Conservation (phyloP, 2,888 invertebrate species). For the Rotaria macrura region DNA sequence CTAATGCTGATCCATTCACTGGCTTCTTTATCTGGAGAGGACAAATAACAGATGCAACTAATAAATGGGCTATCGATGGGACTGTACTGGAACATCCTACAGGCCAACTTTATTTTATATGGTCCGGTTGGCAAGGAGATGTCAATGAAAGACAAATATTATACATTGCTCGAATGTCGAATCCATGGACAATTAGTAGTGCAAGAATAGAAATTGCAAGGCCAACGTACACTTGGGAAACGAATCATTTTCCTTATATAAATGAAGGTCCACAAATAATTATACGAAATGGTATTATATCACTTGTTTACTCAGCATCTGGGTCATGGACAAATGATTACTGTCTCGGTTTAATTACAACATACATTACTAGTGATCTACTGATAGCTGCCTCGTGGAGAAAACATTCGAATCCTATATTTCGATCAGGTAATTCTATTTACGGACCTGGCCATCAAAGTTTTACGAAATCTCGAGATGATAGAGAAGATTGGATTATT, state of each 20-base stretch:
- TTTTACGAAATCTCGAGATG: slow-evolving; percentile 2
- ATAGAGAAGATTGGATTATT: slow-evolving; percentile 7
- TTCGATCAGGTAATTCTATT: not conserved
- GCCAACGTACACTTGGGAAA: not conserved
- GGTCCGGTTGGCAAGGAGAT: slow-evolving; percentile 10
- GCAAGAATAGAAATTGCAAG: slow-evolving; percentile 10
- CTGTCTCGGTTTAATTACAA: not conserved
- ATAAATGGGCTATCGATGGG: slow-evolving; percentile 20
- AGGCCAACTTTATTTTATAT: not conserved
- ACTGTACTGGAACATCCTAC: not conserved
- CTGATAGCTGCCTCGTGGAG: not conserved
- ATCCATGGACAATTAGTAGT: slow-evolving; percentile 14
- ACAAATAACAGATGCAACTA: slow-evolving; percentile 8
- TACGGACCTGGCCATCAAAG: slow-evolving; percentile 15
- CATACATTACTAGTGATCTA: not conserved
- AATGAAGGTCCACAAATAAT: slow-evolving; percentile 20
- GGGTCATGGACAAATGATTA: slow-evolving; percentile 19
- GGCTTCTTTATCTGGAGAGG: not conserved
- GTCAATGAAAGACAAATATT: not conserved
- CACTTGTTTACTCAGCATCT: slow-evolving; percentile 17
- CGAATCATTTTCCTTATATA: not conserved
- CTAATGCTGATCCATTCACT: not conserved
- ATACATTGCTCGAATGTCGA: slow-evolving; percentile 8
- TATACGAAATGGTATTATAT: not conserved
- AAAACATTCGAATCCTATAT: not conserved